Evolutionary conservation across 2,888 invertebrate species (phyloP).

Genomic region (Muscina levida): DNA sequence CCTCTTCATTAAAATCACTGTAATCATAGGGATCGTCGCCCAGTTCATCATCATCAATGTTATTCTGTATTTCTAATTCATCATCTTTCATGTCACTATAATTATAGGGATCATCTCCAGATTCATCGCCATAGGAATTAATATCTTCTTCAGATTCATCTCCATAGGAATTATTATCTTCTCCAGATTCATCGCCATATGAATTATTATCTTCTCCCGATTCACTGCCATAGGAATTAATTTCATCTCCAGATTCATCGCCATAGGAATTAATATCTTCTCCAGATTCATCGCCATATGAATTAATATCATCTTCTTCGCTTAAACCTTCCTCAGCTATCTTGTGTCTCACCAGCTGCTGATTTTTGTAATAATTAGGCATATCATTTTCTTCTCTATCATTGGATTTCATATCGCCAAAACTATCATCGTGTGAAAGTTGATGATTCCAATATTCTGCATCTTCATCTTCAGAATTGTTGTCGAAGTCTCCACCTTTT

Average conservation of each 20-base stretch:
- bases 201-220: background rate
- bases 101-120: slow-evolving; percentile 25
- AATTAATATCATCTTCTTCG: too few species aligned
- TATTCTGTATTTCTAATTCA: background rate
- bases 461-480: background rate
- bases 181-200: background rate
- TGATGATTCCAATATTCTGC: slow-evolving; percentile 26
- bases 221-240: background rate
- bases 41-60: slow-evolving; percentile 19
- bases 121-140: slow-evolving; percentile 9
- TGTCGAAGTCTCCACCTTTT: slow-evolving; percentile 48
- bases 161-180: background rate
- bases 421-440: background rate
- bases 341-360: too few species aligned
- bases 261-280: background rate
- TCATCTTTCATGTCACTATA: slow-evolving; percentile 15
- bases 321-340: too few species aligned
- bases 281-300: background rate
- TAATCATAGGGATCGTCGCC: slow-evolving; percentile 18
- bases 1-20: slow-evolving; percentile 32
- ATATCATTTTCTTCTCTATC: background rate
- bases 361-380: too few species aligned
- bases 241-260: background rate
- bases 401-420: background rate
- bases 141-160: background rate